These are phyloP conservation scores for Drosophila helvetica DNA, from an alignment of 2,888 invertebrate genomes.

Conservation along the genomic window DNA sequence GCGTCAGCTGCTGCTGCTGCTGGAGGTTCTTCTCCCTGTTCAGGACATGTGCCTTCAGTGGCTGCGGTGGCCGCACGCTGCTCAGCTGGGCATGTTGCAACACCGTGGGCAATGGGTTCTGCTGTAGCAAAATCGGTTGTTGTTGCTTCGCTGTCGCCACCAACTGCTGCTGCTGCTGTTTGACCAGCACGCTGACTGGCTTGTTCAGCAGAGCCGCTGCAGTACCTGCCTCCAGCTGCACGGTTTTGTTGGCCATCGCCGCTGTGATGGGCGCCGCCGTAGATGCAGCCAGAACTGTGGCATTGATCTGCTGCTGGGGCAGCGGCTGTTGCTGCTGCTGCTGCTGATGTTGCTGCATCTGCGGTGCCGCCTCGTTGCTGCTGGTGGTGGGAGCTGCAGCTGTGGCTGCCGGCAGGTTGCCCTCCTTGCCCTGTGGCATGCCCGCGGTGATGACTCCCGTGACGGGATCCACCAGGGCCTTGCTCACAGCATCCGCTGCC, in stretches of 20 bases:
- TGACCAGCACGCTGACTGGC: constrained; percentile 81
- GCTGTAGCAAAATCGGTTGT: constrained; percentile 78
- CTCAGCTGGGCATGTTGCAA: constrained; percentile 83
- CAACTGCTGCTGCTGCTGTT: constrained; percentile 43
- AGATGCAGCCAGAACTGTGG: constrained; percentile 61
- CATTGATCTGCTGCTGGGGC: constrained; percentile 48
- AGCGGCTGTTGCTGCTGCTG: constrained; percentile 45
- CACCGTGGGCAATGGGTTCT: constrained; percentile 72
- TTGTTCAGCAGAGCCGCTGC: constrained; percentile 70
- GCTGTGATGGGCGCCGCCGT: constrained; percentile 63
- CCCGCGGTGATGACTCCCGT: constrained; percentile 89
- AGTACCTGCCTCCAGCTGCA: constrained; percentile 64
- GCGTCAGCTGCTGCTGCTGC: constrained; percentile 56
- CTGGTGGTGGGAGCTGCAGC: constrained; percentile 68
- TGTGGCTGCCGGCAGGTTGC: constrained; percentile 78
- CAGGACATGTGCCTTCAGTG: constrained; percentile 87
- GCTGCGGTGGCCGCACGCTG: constrained; percentile 85
- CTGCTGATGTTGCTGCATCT: constrained; percentile 47
- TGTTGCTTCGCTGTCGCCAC: constrained; percentile 72
- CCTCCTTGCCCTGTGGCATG: constrained; percentile 88
- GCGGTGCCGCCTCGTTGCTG: constrained; percentile 40
- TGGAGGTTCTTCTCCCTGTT: constrained; percentile 84
- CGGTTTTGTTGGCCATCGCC: constrained; percentile 60
- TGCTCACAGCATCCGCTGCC: constrained; percentile 85
- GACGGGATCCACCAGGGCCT: constrained; percentile 89